These are phyloP conservation scores for Oreotrochilus melanogaster DNA, from an alignment of 2,113 vertebrate genomes.

Conservation along the genomic window DNA sequence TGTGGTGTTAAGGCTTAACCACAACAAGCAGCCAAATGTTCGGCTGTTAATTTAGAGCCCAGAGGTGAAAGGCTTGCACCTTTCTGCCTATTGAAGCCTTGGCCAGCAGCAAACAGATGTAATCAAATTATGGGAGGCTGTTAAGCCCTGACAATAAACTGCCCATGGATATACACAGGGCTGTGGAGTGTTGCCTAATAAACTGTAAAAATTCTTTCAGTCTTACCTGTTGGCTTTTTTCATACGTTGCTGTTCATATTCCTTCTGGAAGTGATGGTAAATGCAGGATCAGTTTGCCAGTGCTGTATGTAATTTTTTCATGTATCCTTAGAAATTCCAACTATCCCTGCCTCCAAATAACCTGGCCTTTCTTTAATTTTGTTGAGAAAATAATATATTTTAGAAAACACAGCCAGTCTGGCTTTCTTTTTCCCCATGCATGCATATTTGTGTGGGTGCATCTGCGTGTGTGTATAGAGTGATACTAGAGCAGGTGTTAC, in stretches of 20 bases:
- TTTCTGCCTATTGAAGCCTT: neutral
- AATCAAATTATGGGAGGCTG: neutral
- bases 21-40: neutral
- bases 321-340: neutral
- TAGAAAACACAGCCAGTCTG: neutral
- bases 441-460: neutral
- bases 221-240: neutral
- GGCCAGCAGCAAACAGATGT: neutral
- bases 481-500: conserved; percentile 22
- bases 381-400: neutral
- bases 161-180: neutral
- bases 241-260: neutral
- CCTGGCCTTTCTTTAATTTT: neutral
- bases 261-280: neutral
- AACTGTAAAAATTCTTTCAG: neutral
- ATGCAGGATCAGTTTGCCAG: neutral
- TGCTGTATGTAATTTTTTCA: neutral
- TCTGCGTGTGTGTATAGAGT: rapidly evolving
- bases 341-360: neutral
- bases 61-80: neutral
- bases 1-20: neutral
- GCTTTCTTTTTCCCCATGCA: neutral
- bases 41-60: neutral
- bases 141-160: conserved; percentile 5
- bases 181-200: neutral